These are phyloP conservation scores for Sceliomorpha sp. DNA, from an alignment of 2,888 invertebrate species.

Conservation along the genomic window DNA sequence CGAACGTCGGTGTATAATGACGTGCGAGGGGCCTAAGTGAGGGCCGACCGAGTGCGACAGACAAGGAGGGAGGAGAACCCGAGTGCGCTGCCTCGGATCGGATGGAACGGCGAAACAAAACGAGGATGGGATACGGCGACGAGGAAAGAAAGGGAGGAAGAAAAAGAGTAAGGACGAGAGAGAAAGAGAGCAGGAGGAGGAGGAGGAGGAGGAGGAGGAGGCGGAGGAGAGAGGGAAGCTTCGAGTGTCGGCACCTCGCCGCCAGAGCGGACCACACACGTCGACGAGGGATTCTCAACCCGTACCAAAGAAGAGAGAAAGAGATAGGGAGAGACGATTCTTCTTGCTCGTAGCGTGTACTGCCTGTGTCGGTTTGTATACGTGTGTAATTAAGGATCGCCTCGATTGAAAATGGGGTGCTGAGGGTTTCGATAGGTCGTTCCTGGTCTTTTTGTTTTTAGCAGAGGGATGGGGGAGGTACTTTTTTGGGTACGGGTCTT, in stretches of 20 bases:
- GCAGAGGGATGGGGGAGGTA: no score
- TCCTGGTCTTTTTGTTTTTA: no score
- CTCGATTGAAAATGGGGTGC: no score
- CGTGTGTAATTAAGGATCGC: no score
- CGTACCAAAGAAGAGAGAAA: no score
- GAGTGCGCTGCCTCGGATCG: constrained; percentile 38
- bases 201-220: constrained; percentile 41
- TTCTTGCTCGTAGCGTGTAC: no score
- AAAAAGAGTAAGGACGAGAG: constrained; percentile 50
- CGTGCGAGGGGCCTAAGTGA: constrained; percentile 69
- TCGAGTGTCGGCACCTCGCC: constrained; percentile 80
- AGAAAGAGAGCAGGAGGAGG: constrained; percentile 59
- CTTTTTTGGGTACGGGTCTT: no score
- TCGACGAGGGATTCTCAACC: constrained; percentile 77
- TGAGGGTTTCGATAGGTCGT: no score
- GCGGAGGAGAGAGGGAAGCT: constrained; percentile 67
- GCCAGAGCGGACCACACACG: constrained; percentile 80
- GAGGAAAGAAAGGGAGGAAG: constrained; percentile 52
- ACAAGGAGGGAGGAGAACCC: constrained; percentile 34
- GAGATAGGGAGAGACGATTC: no score
- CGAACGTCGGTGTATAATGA: constrained; percentile 74
- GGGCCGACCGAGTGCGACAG: constrained; percentile 48
- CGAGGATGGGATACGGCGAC: constrained; percentile 59
- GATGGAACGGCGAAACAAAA: constrained; percentile 58
- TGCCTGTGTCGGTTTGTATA: no score